A percentile compares a stretch with the other conserved stretches of the same genome.
These are phyloP conservation scores for Syrrhaptes paradoxus DNA, from an alignment of 2,113 vertebrate genomes.

Conservation along the genomic window DNA sequence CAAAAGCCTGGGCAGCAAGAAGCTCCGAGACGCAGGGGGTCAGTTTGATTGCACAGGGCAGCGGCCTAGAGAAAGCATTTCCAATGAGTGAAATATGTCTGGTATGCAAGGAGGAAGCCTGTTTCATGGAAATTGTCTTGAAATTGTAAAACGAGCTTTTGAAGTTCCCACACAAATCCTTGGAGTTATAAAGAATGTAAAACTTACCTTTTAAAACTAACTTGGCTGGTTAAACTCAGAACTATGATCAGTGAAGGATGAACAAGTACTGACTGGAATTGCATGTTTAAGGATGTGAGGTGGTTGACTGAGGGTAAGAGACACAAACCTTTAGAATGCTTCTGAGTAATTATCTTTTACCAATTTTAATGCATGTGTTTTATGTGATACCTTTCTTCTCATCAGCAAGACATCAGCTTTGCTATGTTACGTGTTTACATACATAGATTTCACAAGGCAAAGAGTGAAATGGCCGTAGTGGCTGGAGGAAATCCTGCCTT, in stretches of 20 bases:
- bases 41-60: background rate
- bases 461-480: background rate
- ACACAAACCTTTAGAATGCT: background rate
- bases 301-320: background rate
- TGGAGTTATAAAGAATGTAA: background rate
- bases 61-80: background rate
- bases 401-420: slow-evolving; percentile 36
- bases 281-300: background rate
- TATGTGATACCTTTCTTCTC: background rate
- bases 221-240: background rate
- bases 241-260: background rate
- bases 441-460: background rate
- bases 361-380: background rate
- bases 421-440: background rate
- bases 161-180: background rate
- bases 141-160: background rate
- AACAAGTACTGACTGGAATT: background rate
- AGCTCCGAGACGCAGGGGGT: background rate
- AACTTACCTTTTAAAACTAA: background rate
- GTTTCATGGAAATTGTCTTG: background rate
- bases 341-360: background rate
- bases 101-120: background rate
- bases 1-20: background rate
- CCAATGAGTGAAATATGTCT: background rate
- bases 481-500: background rate